Base-by-base conservation (phyloP, 2,888 invertebrate genomes). In the Lochmaea crataegi region DNA sequence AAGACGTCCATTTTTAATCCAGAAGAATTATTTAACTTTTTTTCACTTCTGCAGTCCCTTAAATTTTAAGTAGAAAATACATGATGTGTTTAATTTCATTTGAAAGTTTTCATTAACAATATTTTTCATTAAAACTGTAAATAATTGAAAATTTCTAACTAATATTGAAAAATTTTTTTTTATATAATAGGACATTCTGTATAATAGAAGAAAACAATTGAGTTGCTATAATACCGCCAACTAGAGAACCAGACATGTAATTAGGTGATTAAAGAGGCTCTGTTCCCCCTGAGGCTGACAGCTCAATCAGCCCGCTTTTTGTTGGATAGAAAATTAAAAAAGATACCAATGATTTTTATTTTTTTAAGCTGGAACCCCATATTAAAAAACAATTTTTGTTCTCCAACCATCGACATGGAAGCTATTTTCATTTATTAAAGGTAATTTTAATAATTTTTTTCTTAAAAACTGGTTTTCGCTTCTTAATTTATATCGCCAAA, bases 191-290 rank as follows among this genome's bases (percentile, higher is more conserved):
- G 53, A 53, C 53, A 53, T 16, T 9, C 53, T 53, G 57, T 53
- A 65, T 72, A 75, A 73, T 72, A 79, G 71, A 75, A 75, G 80
- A 81, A 81, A 81, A 82, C 82, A 83, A 83, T 82, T 81, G 82
- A 82, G 82, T 83, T 82, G 81, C 83, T 82, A 83, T 82, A 83
- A 84, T 82, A 84, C 81, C 81, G 82, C 82, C 80, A 83, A 83
- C 84, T 83, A 84, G 83, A 83, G 82, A 82, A 81, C 81, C 83
- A 85, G 85, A 85, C 85, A 81, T 85, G 84, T 85, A 86, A 86
- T 86, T 86, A 86, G 85, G 84, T 86, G 86, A 86, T 86, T 86
- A 86, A 85, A 84, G 83, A 83, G 83, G 84, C 83, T 84, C 85
- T 85, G 86, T 85, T 85, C 84, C 83, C 84, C 83, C 81, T 78